Base-by-base conservation (phyloP, 2,797 vertebrate genomes). In the Melanotaenia trifasciata region DNA sequence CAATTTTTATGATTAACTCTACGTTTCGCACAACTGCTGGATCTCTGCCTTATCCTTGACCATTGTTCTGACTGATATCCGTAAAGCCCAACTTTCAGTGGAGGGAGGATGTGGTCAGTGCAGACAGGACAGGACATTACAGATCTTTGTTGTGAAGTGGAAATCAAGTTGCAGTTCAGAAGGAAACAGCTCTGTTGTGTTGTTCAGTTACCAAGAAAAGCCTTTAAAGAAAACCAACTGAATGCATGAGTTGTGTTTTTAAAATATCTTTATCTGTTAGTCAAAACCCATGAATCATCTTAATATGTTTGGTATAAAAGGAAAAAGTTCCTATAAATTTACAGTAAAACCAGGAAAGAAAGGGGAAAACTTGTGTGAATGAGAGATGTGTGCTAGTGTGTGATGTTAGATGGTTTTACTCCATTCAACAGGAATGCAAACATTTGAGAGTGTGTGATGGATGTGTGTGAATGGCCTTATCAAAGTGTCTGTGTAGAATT, bases 31-130 rank as follows among this genome's bases (percentile, higher is more conserved):
- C 92, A 87, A 81, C 91, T 81, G 51, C 93, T 92, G 88, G 89
- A 95, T 83, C 86, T 93, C 84, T 91, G 35, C 58, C 92, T 90
- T 96, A 96, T 95, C 96, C 96, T 96, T 97, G 96, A 98, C 96
- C 96, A 94, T 96, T 98, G 97, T 93, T 92, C 94, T 79, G 10
- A 63, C 74, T 84, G 89, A 91, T 94, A 94, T 90, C 89, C 67
- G 28, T 5, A 61, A 68, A 26, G 10, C 0, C 14, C 65, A 70
- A 69, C 45, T 70, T 81, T 89, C 70, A 73, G 77, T 13, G 1
- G 66, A 69, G 22, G 81, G 81, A 86, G 81, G 86, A 84, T 76
- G 79, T 79, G 74, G 68, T 78, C 66, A 11, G 70, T 63, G 67
- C 54, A 81, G 74, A 67, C 72, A 63, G 58, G 58, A 78, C 78